Evolutionary conservation across 53 echinoderm and acorn worm genomes (phyloP).

Genomic region (Paracentrotus lividus): DNA sequence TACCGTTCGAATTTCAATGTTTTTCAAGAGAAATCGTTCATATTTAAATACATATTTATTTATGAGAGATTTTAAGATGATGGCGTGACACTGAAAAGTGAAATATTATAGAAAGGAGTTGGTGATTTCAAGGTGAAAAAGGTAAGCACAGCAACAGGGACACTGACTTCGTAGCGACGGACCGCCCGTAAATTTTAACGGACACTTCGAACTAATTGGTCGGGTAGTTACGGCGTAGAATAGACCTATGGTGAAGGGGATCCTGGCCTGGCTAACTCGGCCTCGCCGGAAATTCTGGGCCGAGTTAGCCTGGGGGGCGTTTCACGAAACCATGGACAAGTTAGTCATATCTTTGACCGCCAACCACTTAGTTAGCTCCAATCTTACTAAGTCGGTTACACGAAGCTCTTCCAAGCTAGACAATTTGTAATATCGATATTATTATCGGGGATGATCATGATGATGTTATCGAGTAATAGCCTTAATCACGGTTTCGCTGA

Average conservation of each 20-base stretch:
- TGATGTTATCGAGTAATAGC: too few relatives aligned
- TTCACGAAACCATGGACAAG: neutral
- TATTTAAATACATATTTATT: neutral
- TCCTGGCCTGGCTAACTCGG: neutral
- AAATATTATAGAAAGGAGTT: neutral
- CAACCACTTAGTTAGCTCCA: neutral
- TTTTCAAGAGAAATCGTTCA: neutral
- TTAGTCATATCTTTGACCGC: neutral
- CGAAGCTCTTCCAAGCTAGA: too few relatives aligned
- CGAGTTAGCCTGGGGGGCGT: neutral
- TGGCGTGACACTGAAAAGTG: too few relatives aligned
- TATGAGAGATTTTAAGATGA: neutral
- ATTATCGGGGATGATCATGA: too few relatives aligned
- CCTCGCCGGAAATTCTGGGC: neutral
- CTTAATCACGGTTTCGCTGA: too few relatives aligned
- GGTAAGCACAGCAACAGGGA: neutral
- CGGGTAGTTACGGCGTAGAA: neutral
- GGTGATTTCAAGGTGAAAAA: neutral
- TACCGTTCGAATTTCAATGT: neutral
- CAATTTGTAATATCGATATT: too few relatives aligned
- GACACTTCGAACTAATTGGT: neutral
- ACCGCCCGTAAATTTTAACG: neutral
- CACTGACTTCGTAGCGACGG: constrained; percentile 1
- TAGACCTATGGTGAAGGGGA: neutral
- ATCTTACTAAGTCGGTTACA: neutral